Evolutionary conservation across 2,113 vertebrate species (phyloP).

Genomic region (Nesoenas mayeri): DNA sequence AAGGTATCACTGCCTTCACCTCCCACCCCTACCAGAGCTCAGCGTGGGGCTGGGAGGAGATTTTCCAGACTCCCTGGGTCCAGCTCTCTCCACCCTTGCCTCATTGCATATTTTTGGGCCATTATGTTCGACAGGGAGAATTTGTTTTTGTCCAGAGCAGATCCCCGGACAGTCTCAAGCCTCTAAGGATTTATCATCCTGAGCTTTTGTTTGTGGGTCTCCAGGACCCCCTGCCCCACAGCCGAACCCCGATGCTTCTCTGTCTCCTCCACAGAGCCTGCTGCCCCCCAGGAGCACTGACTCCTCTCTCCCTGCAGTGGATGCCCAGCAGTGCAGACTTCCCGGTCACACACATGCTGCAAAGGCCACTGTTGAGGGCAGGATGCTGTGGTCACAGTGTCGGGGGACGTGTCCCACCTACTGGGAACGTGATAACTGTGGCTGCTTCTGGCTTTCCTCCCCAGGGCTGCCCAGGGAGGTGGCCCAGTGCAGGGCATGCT

Average conservation of each 20-base stretch:
- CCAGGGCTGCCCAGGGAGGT: background rate
- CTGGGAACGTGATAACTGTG: background rate
- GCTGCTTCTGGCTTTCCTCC: background rate
- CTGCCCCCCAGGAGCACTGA: background rate
- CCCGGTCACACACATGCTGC: background rate
- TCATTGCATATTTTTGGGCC: conserved; percentile 50
- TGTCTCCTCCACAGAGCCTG: background rate
- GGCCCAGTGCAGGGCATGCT: background rate
- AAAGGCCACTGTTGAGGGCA: background rate
- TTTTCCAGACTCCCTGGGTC: conserved; percentile 20
- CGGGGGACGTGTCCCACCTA: background rate
- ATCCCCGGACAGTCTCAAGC: conserved; percentile 25
- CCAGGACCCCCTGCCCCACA: conserved; percentile 35
- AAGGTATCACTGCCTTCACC: background rate
- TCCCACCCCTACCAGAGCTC: background rate
- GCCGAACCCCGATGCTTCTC: background rate
- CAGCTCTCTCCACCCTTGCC: background rate
- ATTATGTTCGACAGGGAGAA: conserved; percentile 42
- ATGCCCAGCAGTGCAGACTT: background rate
- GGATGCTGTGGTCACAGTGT: background rate
- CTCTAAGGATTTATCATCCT: conserved; percentile 48
- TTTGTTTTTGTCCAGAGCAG: conserved; percentile 44
- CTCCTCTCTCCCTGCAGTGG: background rate
- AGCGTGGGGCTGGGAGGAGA: background rate
- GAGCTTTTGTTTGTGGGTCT: conserved; percentile 58